Evolutionary conservation across 2,888 invertebrate genomes (phyloP).

Genomic region (Pyrgus malvae): DNA sequence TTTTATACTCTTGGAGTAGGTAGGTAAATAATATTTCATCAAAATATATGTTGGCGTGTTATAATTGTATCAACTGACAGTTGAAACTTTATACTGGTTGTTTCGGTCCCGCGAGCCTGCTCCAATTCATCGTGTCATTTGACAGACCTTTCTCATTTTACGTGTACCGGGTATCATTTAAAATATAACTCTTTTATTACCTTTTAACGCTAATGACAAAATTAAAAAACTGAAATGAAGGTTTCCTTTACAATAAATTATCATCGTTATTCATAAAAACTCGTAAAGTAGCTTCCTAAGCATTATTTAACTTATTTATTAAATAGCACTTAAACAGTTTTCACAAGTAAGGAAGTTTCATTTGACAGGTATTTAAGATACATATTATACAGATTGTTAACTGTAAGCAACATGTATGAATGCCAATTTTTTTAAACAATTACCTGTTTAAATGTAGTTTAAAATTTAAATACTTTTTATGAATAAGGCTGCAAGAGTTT

Average conservation of each 20-base stretch:
- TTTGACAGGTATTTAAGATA: no score
- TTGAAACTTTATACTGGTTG: slow-evolving; percentile 64
- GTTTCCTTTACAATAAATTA: background rate
- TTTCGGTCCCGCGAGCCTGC: slow-evolving; percentile 73
- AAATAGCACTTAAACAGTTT: no score
- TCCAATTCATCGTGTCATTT: slow-evolving; percentile 74
- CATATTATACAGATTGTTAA: no score
- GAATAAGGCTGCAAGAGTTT: no score
- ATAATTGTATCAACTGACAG: slow-evolving; percentile 71
- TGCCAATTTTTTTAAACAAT: no score
- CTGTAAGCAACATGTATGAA: no score
- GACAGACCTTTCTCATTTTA: slow-evolving; percentile 79
- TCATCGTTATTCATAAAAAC: no score
- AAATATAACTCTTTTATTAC: slow-evolving; percentile 13
- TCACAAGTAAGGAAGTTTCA: no score
- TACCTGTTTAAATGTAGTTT: no score
- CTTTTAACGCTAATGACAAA: background rate
- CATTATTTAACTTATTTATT: no score
- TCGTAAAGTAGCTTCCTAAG: no score
- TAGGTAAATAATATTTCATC: slow-evolving; percentile 25
- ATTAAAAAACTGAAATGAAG: background rate
- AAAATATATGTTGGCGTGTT: slow-evolving; percentile 25
- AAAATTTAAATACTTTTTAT: no score
- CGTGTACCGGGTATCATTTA: slow-evolving; percentile 38
- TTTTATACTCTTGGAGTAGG: slow-evolving; percentile 20